These are phyloP conservation scores for Papilio demoleus DNA, from an alignment of 2,888 invertebrate genomes.

Conservation along the genomic window DNA sequence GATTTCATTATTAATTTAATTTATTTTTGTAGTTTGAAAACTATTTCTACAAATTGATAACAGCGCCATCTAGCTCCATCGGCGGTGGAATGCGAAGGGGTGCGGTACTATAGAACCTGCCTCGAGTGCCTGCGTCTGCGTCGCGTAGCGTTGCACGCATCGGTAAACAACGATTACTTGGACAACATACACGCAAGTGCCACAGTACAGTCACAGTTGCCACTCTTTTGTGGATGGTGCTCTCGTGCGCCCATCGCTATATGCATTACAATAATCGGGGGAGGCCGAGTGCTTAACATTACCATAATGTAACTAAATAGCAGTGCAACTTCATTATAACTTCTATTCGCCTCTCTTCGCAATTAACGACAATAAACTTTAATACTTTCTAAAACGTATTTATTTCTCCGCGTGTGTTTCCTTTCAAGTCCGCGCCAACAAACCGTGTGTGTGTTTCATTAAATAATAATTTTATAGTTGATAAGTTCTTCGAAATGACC, in stretches of 20 bases:
- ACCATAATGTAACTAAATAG: conserved; percentile 79
- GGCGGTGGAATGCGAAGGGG: conserved; percentile 40
- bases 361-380: conserved; percentile 69
- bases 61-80: conserved; percentile 54
- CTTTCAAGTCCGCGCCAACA: conserved; percentile 72
- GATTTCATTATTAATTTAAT: not conserved
- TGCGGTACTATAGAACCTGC: conserved; percentile 48
- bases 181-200: conserved; percentile 59
- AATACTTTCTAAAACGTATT: conserved; percentile 80
- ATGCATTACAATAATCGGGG: conserved; percentile 61
- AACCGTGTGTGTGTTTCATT: conserved; percentile 79
- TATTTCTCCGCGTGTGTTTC: conserved; percentile 80
- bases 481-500: conserved; percentile 86
- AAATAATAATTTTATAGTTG: conserved; percentile 74
- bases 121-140: conserved; percentile 48
- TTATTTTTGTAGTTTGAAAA: not conserved
- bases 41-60: not conserved
- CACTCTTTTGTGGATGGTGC: conserved; percentile 65
- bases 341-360: conserved; percentile 70
- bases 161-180: conserved; percentile 60
- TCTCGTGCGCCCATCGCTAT: conserved; percentile 58
- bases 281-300: conserved; percentile 68
- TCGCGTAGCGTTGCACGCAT: conserved; percentile 54
- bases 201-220: conserved; percentile 65
- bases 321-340: conserved; percentile 65